Conservation (phyloP, 2,888 invertebrate genomes). For the Gastracanthus pulcherrimus region DNA sequence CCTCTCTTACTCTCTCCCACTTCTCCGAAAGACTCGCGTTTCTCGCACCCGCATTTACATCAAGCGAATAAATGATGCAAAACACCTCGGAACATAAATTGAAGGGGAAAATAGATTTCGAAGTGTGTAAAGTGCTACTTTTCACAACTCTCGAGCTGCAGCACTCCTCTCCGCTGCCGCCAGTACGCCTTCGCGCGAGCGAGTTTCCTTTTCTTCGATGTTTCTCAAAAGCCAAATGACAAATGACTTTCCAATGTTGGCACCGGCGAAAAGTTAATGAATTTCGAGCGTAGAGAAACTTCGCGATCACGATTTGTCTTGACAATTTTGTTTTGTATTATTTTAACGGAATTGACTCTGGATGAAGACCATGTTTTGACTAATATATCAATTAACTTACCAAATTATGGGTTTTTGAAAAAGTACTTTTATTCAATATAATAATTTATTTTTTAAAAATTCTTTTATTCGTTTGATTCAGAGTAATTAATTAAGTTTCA, state of each 20-base stretch:
- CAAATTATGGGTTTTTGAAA: too few species aligned
- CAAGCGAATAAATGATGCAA: slow-evolving; percentile 46
- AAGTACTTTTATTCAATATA: too few species aligned
- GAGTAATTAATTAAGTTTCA: too few species aligned
- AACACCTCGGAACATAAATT: slow-evolving; percentile 47
- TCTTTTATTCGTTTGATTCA: too few species aligned
- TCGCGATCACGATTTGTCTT: neutral
- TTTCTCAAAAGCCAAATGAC: slow-evolving; percentile 10
- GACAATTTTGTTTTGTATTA: neutral
- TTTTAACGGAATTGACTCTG: too few species aligned
- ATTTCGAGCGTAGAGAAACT: neutral
- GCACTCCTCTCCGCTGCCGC: neutral
- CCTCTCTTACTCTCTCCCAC: slow-evolving; percentile 4
- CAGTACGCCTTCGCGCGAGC: neutral
- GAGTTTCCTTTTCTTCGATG: neutral
- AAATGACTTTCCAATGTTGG: slow-evolving; percentile 36
- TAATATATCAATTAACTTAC: too few species aligned
- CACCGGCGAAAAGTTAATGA: neutral
- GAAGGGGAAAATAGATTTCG: slow-evolving; percentile 45
- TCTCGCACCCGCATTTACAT: slow-evolving; percentile 41
- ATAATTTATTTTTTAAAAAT: too few species aligned
- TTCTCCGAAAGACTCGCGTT: neutral
- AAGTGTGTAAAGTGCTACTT: slow-evolving; percentile 40
- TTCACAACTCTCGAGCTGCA: too few species aligned
- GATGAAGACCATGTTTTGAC: too few species aligned